phyloP scores from a whole-genome alignment of 2,888 invertebrate genomes.

The Pachliopta kotzebuea region DNA sequence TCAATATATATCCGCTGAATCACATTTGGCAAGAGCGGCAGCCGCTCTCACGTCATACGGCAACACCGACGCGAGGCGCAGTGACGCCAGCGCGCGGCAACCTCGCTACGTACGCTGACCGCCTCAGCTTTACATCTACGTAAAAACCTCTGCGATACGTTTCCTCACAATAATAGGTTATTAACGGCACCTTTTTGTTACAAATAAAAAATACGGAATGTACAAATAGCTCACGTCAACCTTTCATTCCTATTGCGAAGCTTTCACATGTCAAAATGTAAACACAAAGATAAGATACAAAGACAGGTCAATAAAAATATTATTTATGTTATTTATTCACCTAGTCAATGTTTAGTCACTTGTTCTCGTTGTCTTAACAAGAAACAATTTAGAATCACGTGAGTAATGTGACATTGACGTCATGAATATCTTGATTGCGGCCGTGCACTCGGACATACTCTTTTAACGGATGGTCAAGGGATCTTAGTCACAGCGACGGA shows the following conservation, averaged over 20 bases:
- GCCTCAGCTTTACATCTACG: conserved; percentile 13
- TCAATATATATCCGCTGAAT: conserved; percentile 70
- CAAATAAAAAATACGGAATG: not conserved
- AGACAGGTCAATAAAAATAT: not conserved
- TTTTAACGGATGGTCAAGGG: not conserved
- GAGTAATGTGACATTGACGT: conserved; percentile 24
- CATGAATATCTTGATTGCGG: conserved; percentile 24
- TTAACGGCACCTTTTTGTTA: not conserved
- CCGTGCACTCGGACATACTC: not conserved
- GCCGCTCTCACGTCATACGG: conserved; percentile 57
- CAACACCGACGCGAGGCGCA: conserved; percentile 28
- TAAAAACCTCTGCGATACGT: conserved; percentile 18
- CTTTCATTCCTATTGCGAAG: not conserved
- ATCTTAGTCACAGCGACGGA: conserved; percentile 17
- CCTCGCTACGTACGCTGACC: not conserved
- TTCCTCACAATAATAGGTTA: conserved; percentile 5
- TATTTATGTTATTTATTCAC: conserved; percentile 10
- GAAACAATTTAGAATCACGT: conserved; percentile 15
- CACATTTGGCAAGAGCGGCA: conserved; percentile 66
- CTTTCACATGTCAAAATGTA: not conserved
- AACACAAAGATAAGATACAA: not conserved
- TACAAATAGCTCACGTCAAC: not conserved
- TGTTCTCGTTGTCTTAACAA: conserved; percentile 13
- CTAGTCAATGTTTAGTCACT: conserved; percentile 16
- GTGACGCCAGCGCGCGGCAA: conserved; percentile 48